Conservation (phyloP, 2,113 vertebrate species). For the Dasypus novemcinctus region DNA sequence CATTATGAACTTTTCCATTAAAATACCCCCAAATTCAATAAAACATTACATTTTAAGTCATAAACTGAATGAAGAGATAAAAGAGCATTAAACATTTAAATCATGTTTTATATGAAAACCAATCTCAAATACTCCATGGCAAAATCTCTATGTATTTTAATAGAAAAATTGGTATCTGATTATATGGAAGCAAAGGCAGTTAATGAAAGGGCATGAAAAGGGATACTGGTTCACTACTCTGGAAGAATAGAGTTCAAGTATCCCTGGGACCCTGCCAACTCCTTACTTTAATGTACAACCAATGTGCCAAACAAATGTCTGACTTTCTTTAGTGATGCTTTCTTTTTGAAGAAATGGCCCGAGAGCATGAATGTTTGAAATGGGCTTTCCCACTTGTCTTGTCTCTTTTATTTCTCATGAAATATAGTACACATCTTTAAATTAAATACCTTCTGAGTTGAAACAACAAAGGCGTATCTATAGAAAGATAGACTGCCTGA, state of each 20-base stretch:
- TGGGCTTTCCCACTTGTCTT: conserved; percentile 48
- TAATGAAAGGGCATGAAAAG: conserved; percentile 63
- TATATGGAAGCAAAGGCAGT: conserved; percentile 59
- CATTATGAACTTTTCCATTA: conserved; percentile 56
- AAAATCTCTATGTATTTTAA: conserved; percentile 66
- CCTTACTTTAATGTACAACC: conserved; percentile 73
- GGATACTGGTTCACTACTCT: conserved; percentile 60
- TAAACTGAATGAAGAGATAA: neutral
- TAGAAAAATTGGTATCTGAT: conserved; percentile 62
- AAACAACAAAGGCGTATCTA: conserved; percentile 62
- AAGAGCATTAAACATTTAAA: neutral
- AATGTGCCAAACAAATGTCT: conserved; percentile 59
- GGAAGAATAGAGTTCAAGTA: conserved; percentile 64
- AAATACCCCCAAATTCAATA: conserved; percentile 48
- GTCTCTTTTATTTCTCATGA: conserved; percentile 64
- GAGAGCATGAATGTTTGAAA: conserved; percentile 51
- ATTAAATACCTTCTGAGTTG: conserved; percentile 67
- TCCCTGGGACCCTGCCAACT: conserved; percentile 46
- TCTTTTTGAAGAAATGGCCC: conserved; percentile 67
- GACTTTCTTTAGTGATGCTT: conserved; percentile 69
- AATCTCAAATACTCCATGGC: conserved; percentile 63
- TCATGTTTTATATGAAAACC: conserved; percentile 69
- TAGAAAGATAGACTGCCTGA: conserved; percentile 70
- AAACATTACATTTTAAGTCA: conserved; percentile 41
- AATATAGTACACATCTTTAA: conserved; percentile 57